Evolutionary conservation across 1,140 invertebrate species (phyloP).

Genomic region (Adoxophyes honmai): DNA sequence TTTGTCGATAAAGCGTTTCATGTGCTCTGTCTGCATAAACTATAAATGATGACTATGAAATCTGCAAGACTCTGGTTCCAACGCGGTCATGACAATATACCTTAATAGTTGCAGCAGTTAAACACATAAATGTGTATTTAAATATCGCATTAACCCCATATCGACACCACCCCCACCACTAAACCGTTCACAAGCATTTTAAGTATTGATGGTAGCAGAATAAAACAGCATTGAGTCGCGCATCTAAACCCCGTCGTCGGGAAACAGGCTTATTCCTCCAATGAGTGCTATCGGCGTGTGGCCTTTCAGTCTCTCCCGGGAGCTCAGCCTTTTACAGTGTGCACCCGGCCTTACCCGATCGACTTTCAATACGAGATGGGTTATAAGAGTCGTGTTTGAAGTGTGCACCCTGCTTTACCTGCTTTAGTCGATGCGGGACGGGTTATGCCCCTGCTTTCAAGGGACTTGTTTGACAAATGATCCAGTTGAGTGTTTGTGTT

Average conservation of each 20-base stretch:
- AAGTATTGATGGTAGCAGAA: conserved; percentile 74
- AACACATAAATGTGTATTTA: not conserved
- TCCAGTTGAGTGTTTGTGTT: too few relatives aligned
- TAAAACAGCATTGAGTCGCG: conserved; percentile 72
- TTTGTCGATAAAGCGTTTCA: too few relatives aligned
- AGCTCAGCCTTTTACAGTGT: conserved; percentile 68
- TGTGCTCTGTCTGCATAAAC: too few relatives aligned
- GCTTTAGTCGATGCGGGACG: conserved; percentile 1
- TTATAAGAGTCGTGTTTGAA: conserved; percentile 41
- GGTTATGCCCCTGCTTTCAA: conserved; percentile 47
- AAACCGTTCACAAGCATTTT: conserved; percentile 62
- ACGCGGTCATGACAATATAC: too few relatives aligned
- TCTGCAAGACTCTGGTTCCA: too few relatives aligned
- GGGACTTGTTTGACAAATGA: conserved; percentile 56
- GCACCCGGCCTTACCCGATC: conserved; percentile 65
- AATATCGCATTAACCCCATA: not conserved
- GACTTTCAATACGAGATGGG: conserved; percentile 69
- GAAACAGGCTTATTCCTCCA: conserved; percentile 74
- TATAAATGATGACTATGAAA: too few relatives aligned
- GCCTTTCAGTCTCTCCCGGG: conserved; percentile 60
- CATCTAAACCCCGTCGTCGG: conserved; percentile 68
- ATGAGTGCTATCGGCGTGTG: conserved; percentile 67
- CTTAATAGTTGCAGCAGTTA: too few relatives aligned
- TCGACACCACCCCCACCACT: conserved; percentile 30
- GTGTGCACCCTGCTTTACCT: not conserved